These are phyloP conservation scores for Clostera curtula DNA, from an alignment of 2,888 invertebrate genomes.

Conservation along the genomic window DNA sequence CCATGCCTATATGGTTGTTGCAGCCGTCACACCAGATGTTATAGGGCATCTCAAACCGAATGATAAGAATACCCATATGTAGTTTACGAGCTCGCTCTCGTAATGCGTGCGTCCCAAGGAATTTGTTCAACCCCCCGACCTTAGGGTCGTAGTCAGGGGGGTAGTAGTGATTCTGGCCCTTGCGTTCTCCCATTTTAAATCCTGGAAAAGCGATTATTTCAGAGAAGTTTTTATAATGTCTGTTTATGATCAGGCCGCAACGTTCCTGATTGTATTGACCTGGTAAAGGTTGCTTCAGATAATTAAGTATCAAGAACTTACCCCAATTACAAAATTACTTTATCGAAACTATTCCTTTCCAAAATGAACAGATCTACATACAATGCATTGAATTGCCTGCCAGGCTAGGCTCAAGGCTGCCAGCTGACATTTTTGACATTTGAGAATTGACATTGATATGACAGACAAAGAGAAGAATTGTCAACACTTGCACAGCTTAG, in stretches of 20 bases:
- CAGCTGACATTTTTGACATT: too few species aligned
- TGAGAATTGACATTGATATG: too few species aligned
- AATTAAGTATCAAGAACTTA: too few species aligned
- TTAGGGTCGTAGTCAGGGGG: slow-evolving; percentile 99
- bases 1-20: slow-evolving; percentile 99
- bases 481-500: too few species aligned
- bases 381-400: too few species aligned
- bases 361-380: too few species aligned
- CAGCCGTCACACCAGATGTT: slow-evolving; percentile 99
- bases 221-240: slow-evolving; percentile 10
- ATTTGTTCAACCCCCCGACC: slow-evolving; percentile 95
- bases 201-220: slow-evolving; percentile 6
- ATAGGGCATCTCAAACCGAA: slow-evolving; percentile 99
- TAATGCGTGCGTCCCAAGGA: slow-evolving; percentile 94
- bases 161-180: slow-evolving; percentile 98
- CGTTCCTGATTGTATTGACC: too few species aligned
- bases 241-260: slow-evolving; percentile 4
- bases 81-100: slow-evolving; percentile 97
- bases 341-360: too few species aligned
- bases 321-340: too few species aligned
- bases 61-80: slow-evolving; percentile 94
- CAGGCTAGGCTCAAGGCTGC: too few species aligned
- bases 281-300: too few species aligned
- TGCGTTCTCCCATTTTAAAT: slow-evolving; percentile 94
- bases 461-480: too few species aligned